phyloP scores from a whole-genome alignment of 2,888 invertebrate species.

The Meliscaeva auricollis region DNA sequence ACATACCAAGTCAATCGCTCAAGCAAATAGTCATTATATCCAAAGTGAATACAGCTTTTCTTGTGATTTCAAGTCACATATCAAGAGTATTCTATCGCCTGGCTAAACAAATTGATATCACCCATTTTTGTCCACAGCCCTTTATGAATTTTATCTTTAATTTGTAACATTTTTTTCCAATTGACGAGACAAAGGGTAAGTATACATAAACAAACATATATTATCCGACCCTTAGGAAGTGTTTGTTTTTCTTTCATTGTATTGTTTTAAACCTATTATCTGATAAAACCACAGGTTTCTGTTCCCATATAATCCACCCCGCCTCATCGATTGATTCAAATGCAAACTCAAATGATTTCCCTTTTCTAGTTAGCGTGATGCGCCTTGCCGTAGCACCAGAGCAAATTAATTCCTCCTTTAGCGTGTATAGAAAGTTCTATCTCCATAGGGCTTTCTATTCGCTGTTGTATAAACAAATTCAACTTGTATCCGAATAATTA shows the following conservation, averaged over 20 bases:
- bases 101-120: no score
- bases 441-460: constrained; percentile 13
- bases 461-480: constrained; percentile 47
- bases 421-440: not conserved
- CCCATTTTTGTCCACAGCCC: not conserved
- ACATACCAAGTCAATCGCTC: not conserved
- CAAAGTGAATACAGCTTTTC: not conserved
- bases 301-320: constrained; percentile 28
- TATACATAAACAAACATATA: not conserved
- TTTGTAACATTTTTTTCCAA: constrained; percentile 14
- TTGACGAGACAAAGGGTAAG: constrained; percentile 10
- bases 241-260: constrained; percentile 20
- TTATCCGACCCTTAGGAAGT: not conserved
- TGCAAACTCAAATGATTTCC: constrained; percentile 43
- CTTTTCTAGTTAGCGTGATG: constrained; percentile 31
- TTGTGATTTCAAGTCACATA: constrained; percentile 28
- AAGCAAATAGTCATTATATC: constrained; percentile 20
- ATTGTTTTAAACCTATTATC: constrained; percentile 41
- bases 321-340: constrained; percentile 43
- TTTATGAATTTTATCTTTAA: constrained; percentile 1
- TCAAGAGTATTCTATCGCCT: constrained; percentile 10
- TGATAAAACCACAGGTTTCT: constrained; percentile 38
- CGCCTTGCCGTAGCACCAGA: not conserved
- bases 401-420: constrained; percentile 41
- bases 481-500: constrained; percentile 50